phyloP scores from a whole-genome alignment of 1,140 invertebrate genomes.

The Drosophila carrolli region DNA sequence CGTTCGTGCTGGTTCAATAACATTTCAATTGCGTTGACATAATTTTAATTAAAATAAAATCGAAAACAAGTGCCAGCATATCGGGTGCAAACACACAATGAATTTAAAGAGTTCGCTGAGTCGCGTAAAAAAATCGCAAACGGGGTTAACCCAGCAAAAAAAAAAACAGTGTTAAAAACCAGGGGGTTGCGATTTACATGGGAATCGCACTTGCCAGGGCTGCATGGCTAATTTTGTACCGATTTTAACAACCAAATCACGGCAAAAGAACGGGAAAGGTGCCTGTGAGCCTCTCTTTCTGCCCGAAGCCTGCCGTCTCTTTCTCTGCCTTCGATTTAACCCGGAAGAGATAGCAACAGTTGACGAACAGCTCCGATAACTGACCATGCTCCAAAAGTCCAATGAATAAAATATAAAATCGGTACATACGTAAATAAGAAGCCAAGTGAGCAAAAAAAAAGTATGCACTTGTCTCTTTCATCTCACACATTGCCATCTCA shows the following conservation, averaged over 20 bases:
- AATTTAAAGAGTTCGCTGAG: conserved; percentile 69
- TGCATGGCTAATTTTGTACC: conserved; percentile 16
- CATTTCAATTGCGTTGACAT: conserved; percentile 81
- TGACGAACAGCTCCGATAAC: conserved; percentile 36
- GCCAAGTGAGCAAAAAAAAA: conserved; percentile 1
- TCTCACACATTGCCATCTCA: not conserved
- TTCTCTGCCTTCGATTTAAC: conserved; percentile 8
- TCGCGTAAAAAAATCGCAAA: conserved; percentile 51
- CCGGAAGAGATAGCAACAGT: conserved; percentile 44
- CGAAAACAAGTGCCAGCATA: conserved; percentile 42
- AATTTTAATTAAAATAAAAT: conserved; percentile 81
- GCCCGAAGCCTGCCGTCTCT: not conserved
- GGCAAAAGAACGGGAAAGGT: conserved; percentile 4
- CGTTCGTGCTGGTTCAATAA: conserved; percentile 71
- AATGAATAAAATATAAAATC: conserved; percentile 32
- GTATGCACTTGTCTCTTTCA: not conserved
- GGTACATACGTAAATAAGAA: not conserved
- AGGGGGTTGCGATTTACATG: conserved; percentile 57
- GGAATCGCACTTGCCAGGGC: conserved; percentile 61
- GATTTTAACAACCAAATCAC: conserved; percentile 20
- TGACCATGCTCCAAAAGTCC: conserved; percentile 41
- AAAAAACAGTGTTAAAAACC: not conserved
- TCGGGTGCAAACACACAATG: conserved; percentile 59
- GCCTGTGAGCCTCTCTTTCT: not conserved
- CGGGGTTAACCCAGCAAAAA: conserved; percentile 59